Evolutionary conservation across 2,888 invertebrate genomes (phyloP).

Genomic region (Tinea pellionella): DNA sequence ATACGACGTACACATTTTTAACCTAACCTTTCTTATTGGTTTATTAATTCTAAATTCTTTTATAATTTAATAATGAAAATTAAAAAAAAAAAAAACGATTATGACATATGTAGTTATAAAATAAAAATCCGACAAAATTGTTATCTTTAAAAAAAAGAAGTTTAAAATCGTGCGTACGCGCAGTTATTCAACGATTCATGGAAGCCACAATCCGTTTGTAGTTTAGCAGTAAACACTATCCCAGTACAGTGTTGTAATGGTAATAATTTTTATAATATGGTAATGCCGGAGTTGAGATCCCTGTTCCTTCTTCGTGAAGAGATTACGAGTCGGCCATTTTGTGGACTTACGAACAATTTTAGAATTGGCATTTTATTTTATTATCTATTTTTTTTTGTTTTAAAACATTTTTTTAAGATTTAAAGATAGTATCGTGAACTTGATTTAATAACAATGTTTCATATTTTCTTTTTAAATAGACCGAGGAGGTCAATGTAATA

Average conservation of each 20-base stretch:
- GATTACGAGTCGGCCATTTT: constrained; percentile 29
- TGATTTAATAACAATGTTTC: no score
- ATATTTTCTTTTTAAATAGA: no score
- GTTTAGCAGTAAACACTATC: neutral
- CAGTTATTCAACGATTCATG: neutral
- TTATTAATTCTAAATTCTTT: no score
- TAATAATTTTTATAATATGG: constrained; percentile 49
- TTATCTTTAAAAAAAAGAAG: neutral
- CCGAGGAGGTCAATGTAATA: no score
- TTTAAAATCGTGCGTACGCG: neutral
- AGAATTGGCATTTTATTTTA: constrained; percentile 22
- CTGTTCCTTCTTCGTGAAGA: constrained; percentile 28
- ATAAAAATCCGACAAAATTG: neutral
- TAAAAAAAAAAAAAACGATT: no score
- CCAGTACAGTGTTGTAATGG: constrained; percentile 33
- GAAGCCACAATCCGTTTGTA: constrained; percentile 5
- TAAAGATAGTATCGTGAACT: no score
- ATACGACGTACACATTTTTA: constrained; percentile 23
- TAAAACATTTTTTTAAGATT: no score
- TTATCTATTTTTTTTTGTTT: no score
- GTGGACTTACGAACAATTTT: constrained; percentile 19
- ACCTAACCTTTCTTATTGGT: no score
- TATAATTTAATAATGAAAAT: no score
- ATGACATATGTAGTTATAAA: no score
- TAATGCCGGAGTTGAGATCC: constrained; percentile 31